Evolutionary conservation across 2,113 vertebrate species (phyloP), one percentile per base, ranked within the genome.

Genomic region (Piprites chloris): DNA sequence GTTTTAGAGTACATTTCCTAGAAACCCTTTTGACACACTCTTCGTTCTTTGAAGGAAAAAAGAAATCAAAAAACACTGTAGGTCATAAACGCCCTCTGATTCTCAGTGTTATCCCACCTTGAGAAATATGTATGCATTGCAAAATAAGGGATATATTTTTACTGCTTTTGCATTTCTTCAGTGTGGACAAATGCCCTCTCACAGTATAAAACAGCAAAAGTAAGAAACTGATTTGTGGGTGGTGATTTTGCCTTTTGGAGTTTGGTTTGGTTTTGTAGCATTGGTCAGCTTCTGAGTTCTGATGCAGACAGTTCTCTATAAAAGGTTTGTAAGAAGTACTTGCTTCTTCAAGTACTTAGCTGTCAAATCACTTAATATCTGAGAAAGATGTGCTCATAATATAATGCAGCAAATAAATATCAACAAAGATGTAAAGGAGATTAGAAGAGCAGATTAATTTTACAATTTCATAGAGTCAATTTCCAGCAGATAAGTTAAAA

Each of bases 401-500:
- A 91, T 65, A 94, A 93, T 69, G 56, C 21, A 88, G 59, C n/a
- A 97, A 97, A 93, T 94, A 95, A 95, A 97, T 90, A 86, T 33
- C 78, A 76, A n/a, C 71, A 59, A 84, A 96, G 73, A 97, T 92
- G 69, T 94, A 91, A 91, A 97, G 75, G n/a, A 97, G 85, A 94
- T 85, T 74, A 88, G 62, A 97, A 55, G 14, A 92, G 7, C 16
- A 74, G 66, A 90, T 89, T 77, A 95, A 80, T 76, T 66, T 86
- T 19, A 52, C 22, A n/a, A 81, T 91, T 91, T 76, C 42, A 87
- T 26, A 78, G 26, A 95, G 27, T 27, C 49, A 72, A 46, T 68
- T 95, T 96, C 85, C 88, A 90, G n/a, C 44, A 81, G 11, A 65
- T 81, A 94, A 93, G 50, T 93, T 78, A 92, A 93, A 92, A 65